A percentile compares a stretch with the other conserved stretches of the same genome.
Conservation (phyloP, 2,888 invertebrate species). For the Lottia scabra region DNA sequence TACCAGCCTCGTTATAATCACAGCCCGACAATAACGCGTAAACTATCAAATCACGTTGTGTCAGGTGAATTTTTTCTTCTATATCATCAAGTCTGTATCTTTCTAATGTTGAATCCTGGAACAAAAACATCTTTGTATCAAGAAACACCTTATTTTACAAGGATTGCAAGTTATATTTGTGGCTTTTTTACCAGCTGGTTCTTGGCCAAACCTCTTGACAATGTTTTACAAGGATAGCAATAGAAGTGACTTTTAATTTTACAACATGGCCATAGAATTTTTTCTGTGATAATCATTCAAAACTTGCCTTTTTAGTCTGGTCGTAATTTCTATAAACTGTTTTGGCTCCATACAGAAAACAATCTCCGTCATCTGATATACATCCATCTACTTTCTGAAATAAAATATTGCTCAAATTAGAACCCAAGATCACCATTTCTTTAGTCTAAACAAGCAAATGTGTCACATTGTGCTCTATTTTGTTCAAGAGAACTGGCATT, state of each 20-base stretch:
- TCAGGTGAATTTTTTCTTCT: constrained; percentile 12
- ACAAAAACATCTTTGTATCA: neutral
- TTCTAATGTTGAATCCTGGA: constrained; percentile 11
- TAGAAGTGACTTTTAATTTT: no score
- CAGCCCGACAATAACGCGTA: constrained; percentile 21
- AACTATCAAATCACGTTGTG: constrained; percentile 9
- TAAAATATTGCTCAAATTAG: constrained; percentile 35
- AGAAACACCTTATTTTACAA: no score
- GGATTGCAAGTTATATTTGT: no score
- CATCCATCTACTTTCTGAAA: constrained; percentile 83
- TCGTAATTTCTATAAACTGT: constrained; percentile 87
- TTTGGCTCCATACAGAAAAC: constrained; percentile 88
- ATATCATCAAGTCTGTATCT: constrained; percentile 1
- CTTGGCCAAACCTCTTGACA: no score
- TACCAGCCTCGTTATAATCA: constrained; percentile 21
- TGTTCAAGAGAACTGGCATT: constrained; percentile 75
- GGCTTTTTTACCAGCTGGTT: no score
- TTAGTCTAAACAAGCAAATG: no score
- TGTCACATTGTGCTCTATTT: no score
- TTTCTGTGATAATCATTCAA: no score
- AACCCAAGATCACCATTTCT: no score
- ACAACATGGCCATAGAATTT: no score
- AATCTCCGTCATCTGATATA: constrained; percentile 91
- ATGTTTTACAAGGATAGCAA: no score
- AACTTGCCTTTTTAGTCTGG: constrained; percentile 70